Base-by-base conservation (phyloP, 2,113 vertebrate species). In the Myotis brandtii region DNA sequence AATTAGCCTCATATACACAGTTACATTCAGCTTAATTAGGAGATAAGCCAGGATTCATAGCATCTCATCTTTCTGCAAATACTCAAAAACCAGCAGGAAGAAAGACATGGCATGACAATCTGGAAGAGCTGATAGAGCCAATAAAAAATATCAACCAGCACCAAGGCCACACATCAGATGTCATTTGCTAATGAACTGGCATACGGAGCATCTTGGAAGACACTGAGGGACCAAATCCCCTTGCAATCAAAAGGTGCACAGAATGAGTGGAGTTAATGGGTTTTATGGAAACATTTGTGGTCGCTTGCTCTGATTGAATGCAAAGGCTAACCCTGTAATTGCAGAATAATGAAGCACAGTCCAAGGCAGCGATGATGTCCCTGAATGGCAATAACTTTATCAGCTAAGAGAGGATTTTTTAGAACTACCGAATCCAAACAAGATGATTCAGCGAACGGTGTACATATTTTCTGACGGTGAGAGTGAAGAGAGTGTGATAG, bases 1-100 rank as follows among this genome's bases (percentile, higher is more conserved):
- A 92, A 95, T 93, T 94, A 92, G 72, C 21, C 69, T 95, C 59
- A 86, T 83, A 70, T 79, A 69, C 54, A 50, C 2, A 18, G 52
- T 73, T 89, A 91, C 6, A 94, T 79, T 96, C 46, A 92, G 64
- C 50, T 94, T 96, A 92, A 96, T 94, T 97, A 93, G 91, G 54
- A 91, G 48, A 86, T 79, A 88, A 95, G 81, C 67, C 91, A 97
- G 85, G 48, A 91, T 64, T 40, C 25, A 56, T 30, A 86, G 52
- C 80, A 66, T 91, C 69, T 95, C 66, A 80, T 80, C 50, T 97
- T 83, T 95, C 66, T 56, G 23, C 32, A 96, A 79, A 92, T 75
- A 64, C 9, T 93, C 34, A 89, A 89, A 92, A 92, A 75, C 13
- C 46, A 66, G 43, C 85, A 86, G 85, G 43, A 91, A 17, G 34